Conservation (phyloP, 2,797 vertebrate genomes). For the Sorex maritimensis region DNA sequence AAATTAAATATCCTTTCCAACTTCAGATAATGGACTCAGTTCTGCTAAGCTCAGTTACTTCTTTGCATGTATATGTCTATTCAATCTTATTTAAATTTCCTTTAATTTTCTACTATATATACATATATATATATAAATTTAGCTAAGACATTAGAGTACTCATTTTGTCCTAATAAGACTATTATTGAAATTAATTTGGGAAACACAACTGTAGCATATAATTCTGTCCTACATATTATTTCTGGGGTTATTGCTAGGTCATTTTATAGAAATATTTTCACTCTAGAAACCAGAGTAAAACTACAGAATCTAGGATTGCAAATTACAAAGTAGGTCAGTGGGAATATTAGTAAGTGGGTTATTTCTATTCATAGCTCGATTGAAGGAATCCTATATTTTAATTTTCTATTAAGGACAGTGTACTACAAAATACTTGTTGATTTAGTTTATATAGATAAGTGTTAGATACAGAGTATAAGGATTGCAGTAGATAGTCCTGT, state of each 20-base stretch:
- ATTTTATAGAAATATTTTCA: not conserved
- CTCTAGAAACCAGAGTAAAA: not conserved
- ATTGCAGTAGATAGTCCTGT: not conserved
- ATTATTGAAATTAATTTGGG: not conserved
- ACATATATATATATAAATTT: slow-evolving; percentile 4
- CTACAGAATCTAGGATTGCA: not conserved
- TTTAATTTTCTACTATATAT: not conserved
- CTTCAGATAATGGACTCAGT: slow-evolving; percentile 64
- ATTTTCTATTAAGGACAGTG: not conserved
- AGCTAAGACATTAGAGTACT: not conserved
- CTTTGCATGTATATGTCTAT: slow-evolving; percentile 44
- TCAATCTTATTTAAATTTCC: slow-evolving; percentile 63
- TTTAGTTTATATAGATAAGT: not conserved
- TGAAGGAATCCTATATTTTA: not conserved
- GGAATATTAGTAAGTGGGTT: not conserved
- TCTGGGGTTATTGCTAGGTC: not conserved
- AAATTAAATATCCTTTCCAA: slow-evolving; percentile 80
- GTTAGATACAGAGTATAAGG: not conserved
- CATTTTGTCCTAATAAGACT: slow-evolving; percentile 37
- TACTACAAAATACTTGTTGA: not conserved
- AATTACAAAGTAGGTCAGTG: not conserved
- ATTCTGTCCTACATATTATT: not conserved
- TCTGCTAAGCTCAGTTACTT: slow-evolving; percentile 67
- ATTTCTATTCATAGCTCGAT: not conserved
- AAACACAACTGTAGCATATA: not conserved